Base-by-base conservation (phyloP, 2,797 vertebrate species). In the Gallirallus australis region DNA sequence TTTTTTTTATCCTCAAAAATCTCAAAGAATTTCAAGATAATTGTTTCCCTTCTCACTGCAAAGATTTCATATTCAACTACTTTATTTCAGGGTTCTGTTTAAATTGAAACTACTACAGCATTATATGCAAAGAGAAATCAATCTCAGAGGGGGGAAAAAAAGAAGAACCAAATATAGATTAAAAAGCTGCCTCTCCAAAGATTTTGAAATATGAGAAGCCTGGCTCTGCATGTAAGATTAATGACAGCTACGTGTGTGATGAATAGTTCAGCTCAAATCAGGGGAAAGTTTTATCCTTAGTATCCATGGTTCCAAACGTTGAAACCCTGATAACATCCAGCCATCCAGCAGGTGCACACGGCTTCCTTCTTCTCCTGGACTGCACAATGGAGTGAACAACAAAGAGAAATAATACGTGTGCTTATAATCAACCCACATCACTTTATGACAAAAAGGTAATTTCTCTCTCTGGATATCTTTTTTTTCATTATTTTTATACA, bases 101-200 rank as follows among this genome's bases (percentile, higher is more conserved):
- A 98, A 98, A 98, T 98, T 97, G 97, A 98, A 98, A 99, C 98
- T 94, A 95, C 96, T 96, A 89, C 97, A 98, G 97, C 97, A 97
- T 98, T 98, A 97, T 97, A 97, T 97, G 97, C 97, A 97, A 98
- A 98, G 95, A 96, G 96, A 97, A 98, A 98, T 97, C 97, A 97
- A 97, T 98, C 98, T 97, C 97, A 87, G 95, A 94, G 86, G 83
- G 33, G 71, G 68, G 71, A 75, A 86, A 88, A 40, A 45, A 95
- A 93, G 97, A 93, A 95, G 97, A 86, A 97, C 96, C 91, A 98
- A 98, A 96, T 95, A 92, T 93, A 98, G 98, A 99, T 99, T 98
- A 98, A 98, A 98, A 98, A 94, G 86, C 95, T 95, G 90, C 91
- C 95, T 97, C 96, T 96, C 95, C 86, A 87, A 94, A 97, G 96